Base-by-base conservation (phyloP, 1,140 invertebrate genomes). In the Drosophila ohnishii region DNA sequence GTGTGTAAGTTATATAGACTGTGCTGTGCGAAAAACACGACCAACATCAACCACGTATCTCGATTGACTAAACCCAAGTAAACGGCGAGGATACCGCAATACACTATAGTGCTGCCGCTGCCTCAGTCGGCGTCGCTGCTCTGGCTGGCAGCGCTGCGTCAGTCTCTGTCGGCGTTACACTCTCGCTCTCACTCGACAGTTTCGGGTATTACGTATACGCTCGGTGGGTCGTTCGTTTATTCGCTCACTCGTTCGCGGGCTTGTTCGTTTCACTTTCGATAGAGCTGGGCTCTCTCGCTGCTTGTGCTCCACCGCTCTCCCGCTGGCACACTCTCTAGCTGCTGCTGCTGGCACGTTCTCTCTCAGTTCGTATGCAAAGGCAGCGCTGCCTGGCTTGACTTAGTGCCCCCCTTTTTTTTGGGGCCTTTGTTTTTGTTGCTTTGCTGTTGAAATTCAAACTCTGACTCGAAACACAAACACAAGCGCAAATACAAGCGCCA, bases 41-140 rank as follows among this genome's bases (percentile, higher is more conserved):
- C 90, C 88, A 92, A 91, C 88, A 90, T 90, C 91, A 90, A 91
- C 90, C 86, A 90, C 91, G 90, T 88, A 90, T 90, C 88, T 91
- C 90, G 90, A 92, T 92, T 92, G 83, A 92, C 88, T 92, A 90
- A 92, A 85, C 83, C 72, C 88, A 91, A 91, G 85, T 79, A 90
- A 88, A 82, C 73, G 90, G 75, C 89, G 84, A 91, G 89, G 87
- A 91, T 90, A 82, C 90, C 89, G 82, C 84, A 78, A 90, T 85
- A 90, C 82, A 90, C 83, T 87, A 79, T 48, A 78, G 56, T 72
- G 50, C n/a, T 42, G 45, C 22, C 51, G 16, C 65, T 42, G 59
- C 39, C 34, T 9, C 72, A 11, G 55, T n/a, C 48, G 11, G 61
- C 44, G 39, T 28, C 69, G 67, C 63, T 44, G 40, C 25, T 40